Base-by-base conservation (phyloP, 1,140 invertebrate genomes). In the Zaprionus nigranus region DNA sequence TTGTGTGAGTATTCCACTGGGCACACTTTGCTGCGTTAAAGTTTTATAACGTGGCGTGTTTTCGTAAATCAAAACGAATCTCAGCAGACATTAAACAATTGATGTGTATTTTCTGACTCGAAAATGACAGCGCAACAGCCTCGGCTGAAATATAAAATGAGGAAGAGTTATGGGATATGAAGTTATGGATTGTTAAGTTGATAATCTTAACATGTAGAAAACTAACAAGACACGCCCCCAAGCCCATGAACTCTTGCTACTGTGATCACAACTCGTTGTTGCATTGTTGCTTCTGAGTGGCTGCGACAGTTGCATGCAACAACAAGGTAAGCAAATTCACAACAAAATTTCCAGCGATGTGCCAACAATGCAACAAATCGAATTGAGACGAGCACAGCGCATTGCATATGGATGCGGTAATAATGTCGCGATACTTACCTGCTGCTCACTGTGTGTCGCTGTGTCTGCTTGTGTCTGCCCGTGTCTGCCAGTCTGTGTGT, bases 41-140 rank as follows among this genome's bases (percentile, higher is more conserved):
- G 56, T 69, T 75, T 78, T 61, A 62, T 73, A 77, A 67, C 62
- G 69, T 56, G 62, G 63, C 69, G 60, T 54, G 46, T 36, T 60
- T 59, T 68, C 67, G 64, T 74, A 75, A 75, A 75, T 75, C 75
- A 75, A 69, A 63, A 43, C 36, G 61, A 75, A 28, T 69, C 71
- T 60, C 65, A 17, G 12, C n/a, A 60, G 64, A 49, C 58, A 56
- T 64, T 58, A 36, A 38, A 22, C n/a, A 58, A 54, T 58, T 46
- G 64, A 22, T 38, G 40, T 38, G 15, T 51, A 34, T 36, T 60
- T 54, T n/a, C 12, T 51, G 15, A 20, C 7, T 22, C 7, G 20
- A 43, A 54, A 67, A 53, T 43, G 26, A 70, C n/a, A 56, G 34
- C 46, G 13, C 24, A n/a, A 22, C 46, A 26, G n/a, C 7, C 46